These are phyloP conservation scores for Linepithema humile DNA, from an alignment of 1,140 invertebrate genomes.

Conservation along the genomic window DNA sequence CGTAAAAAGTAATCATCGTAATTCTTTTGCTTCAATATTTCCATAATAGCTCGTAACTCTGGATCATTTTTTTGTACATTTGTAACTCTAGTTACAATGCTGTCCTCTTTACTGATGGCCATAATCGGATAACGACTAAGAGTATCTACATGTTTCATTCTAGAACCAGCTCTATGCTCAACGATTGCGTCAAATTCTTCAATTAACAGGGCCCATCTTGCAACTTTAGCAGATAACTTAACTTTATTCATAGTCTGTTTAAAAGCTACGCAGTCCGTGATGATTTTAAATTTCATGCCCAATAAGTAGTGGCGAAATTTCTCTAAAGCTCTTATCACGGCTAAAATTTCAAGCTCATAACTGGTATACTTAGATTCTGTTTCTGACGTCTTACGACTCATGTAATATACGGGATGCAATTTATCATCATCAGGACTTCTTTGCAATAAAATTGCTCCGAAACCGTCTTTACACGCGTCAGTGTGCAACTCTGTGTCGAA, in stretches of 20 bases:
- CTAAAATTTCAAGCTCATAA: neutral
- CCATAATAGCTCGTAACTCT: neutral
- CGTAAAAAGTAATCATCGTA: neutral
- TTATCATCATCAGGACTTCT: neutral
- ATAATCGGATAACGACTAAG: constrained; percentile 48
- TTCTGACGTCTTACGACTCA: neutral
- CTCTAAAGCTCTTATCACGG: neutral
- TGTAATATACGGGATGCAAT: neutral
- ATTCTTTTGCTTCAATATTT: neutral
- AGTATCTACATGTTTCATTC: constrained; percentile 66
- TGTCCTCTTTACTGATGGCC: neutral
- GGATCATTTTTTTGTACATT: neutral
- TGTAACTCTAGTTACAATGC: neutral
- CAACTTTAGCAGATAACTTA: constrained; percentile 52
- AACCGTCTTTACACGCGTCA: neutral
- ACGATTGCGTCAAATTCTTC: constrained; percentile 44
- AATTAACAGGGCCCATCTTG: constrained; percentile 32
- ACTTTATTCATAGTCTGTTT: constrained; percentile 50
- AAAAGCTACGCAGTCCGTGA: neutral
- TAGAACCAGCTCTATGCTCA: constrained; percentile 57
- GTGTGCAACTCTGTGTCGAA: constrained; percentile 17
- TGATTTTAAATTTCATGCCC: neutral
- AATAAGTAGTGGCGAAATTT: neutral
- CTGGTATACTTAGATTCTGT: neutral
- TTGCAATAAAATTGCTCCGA: constrained; percentile 20